Conservation (phyloP, 2,113 vertebrate genomes). For the Laticauda colubrina region DNA sequence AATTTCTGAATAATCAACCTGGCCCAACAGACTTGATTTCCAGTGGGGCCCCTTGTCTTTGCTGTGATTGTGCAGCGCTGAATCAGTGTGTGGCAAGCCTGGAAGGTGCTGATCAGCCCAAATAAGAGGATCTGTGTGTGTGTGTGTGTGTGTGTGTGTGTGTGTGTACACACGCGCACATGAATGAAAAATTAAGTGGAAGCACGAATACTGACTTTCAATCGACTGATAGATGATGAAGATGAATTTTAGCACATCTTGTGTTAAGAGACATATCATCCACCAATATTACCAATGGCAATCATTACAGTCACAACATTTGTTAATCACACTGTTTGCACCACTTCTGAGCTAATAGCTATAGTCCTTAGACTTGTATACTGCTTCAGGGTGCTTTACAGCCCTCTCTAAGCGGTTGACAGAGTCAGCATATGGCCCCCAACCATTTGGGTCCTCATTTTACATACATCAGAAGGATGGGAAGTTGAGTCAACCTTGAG, state of each 20-base stretch:
- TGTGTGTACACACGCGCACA: too few species aligned
- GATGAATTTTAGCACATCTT: neutral
- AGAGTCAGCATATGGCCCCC: too few species aligned
- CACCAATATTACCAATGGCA: neutral
- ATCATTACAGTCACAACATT: neutral
- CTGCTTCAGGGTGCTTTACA: too few species aligned
- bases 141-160: too few species aligned
- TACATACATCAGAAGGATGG: too few species aligned
- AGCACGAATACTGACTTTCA: neutral
- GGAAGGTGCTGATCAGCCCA: conserved; percentile 63
- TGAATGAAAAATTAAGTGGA: neutral
- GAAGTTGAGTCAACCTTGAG: too few species aligned
- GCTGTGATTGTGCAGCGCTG: conserved; percentile 76
- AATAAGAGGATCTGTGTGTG: conserved; percentile 30
- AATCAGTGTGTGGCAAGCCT: conserved; percentile 69
- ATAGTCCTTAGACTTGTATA: too few species aligned
- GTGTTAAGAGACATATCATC: neutral
- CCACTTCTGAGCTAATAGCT: neutral
- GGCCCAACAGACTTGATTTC: conserved; percentile 80
- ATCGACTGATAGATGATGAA: neutral
- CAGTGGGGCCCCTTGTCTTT: conserved; percentile 74
- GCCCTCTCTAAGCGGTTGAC: too few species aligned
- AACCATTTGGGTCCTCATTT: too few species aligned
- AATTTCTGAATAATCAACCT: conserved; percentile 74
- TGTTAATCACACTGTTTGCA: neutral